Evolutionary conservation across 2,888 invertebrate genomes (phyloP).

Genomic region (Caenorhabditis doughertyi): DNA sequence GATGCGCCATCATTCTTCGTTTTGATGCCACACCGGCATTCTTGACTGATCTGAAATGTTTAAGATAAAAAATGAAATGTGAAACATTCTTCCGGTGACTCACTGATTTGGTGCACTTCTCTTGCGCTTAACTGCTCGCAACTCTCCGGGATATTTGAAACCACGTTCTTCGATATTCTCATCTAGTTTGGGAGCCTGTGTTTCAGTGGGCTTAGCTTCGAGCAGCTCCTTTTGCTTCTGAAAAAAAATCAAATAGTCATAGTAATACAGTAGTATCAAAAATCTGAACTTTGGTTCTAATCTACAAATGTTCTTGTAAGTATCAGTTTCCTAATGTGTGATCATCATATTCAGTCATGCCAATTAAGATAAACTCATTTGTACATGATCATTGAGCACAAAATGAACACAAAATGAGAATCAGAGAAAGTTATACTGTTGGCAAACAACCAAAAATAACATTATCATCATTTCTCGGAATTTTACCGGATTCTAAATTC

Average conservation of each 20-base stretch:
- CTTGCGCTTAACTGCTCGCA: conserved; percentile 57
- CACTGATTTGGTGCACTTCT: conserved; percentile 38
- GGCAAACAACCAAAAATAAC: not conserved
- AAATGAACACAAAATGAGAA: not conserved
- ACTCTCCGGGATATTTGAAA: conserved; percentile 60
- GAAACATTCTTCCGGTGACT: conserved; percentile 13
- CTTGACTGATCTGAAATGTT: conserved; percentile 28
- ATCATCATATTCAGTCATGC: conserved; percentile 6
- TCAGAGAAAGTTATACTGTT: not conserved
- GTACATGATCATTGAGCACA: conserved; percentile 30
- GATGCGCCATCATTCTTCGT: conserved; percentile 58
- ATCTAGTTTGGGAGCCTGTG: conserved; percentile 35
- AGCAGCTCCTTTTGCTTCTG: conserved; percentile 8
- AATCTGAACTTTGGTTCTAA: too few species aligned
- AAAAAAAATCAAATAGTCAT: too few species aligned
- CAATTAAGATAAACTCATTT: conserved; percentile 20
- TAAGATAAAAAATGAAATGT: not conserved
- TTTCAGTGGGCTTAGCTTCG: not conserved
- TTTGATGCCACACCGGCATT: conserved; percentile 23
- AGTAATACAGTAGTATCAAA: too few species aligned
- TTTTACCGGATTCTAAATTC: not conserved
- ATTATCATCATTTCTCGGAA: not conserved
- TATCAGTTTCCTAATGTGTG: not conserved
- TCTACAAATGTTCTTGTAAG: too few species aligned
- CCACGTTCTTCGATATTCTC: conserved; percentile 55